Evolutionary conservation across 2,888 invertebrate genomes (phyloP).

Genomic region (Agrilus cyanescens): DNA sequence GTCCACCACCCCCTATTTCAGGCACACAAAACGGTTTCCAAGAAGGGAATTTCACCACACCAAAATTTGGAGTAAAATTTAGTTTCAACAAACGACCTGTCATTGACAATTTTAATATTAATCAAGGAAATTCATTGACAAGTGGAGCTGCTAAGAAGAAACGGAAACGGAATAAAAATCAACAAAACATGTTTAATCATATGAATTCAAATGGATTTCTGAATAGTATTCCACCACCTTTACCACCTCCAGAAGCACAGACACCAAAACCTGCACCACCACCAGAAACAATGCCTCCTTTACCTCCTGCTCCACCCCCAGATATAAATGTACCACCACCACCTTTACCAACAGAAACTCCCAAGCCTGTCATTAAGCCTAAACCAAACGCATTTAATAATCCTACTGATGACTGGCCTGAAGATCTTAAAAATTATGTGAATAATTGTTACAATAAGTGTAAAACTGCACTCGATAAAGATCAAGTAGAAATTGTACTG

Average conservation of each 20-base stretch:
- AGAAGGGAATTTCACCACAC: constrained; percentile 21
- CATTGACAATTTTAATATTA: constrained; percentile 28
- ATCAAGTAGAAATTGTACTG: constrained; percentile 86
- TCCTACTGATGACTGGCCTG: constrained; percentile 64
- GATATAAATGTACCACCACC: constrained; percentile 37
- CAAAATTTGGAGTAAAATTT: constrained; percentile 40
- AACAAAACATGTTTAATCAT: constrained; percentile 26
- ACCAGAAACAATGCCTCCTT: constrained; percentile 38
- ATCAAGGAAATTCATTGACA: constrained; percentile 33
- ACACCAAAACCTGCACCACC: constrained; percentile 42
- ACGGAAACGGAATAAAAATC: constrained; percentile 58
- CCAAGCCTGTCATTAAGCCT: constrained; percentile 20
- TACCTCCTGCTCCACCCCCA: constrained; percentile 38
- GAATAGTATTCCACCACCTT: constrained; percentile 36
- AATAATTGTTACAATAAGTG: constrained; percentile 87
- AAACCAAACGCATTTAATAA: constrained; percentile 36
- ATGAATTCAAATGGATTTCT: constrained; percentile 25
- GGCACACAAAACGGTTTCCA: constrained; percentile 26
- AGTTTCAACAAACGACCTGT: constrained; percentile 36
- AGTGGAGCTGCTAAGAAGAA: constrained; percentile 59
- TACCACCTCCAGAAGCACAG: constrained; percentile 39
- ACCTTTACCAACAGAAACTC: constrained; percentile 33
- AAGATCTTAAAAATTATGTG: constrained; percentile 74
- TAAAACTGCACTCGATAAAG: constrained; percentile 76
- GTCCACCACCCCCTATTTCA: constrained; percentile 39